These are phyloP conservation scores for Hemibagrus wyckioides DNA, from an alignment of 2,113 vertebrate genomes.

Conservation along the genomic window DNA sequence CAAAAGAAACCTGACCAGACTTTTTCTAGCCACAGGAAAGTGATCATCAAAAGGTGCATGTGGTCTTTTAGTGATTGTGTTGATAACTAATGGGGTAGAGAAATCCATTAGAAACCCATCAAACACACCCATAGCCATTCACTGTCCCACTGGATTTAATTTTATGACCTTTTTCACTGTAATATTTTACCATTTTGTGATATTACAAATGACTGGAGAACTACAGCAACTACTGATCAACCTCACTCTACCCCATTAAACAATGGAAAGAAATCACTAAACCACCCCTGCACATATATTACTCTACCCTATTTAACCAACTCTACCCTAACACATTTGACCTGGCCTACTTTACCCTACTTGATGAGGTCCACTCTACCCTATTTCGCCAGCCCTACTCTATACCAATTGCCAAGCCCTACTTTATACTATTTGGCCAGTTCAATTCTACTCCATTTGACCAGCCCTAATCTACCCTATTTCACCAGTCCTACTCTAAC, in stretches of 20 bases:
- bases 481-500: too few species aligned
- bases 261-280: too few species aligned
- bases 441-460: too few species aligned
- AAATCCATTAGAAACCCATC: background rate
- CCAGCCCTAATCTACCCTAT: background rate
- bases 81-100: background rate
- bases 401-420: too few species aligned
- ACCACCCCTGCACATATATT: too few species aligned
- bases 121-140: background rate
- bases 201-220: background rate
- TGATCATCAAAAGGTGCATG: background rate
- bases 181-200: background rate
- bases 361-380: too few species aligned
- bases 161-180: background rate
- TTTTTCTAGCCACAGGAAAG: background rate
- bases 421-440: too few species aligned
- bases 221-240: background rate
- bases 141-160: background rate
- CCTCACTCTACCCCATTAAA: too few species aligned
- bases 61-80: background rate
- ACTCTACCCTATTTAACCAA: too few species aligned
- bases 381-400: too few species aligned
- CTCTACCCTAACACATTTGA: too few species aligned
- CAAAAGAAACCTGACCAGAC: background rate
- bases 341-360: too few species aligned